A percentile compares a stretch with the other conserved stretches of the same genome.
These are phyloP conservation scores for Pseudomyrmex pallidus DNA, from an alignment of 1,140 invertebrate genomes.

Conservation along the genomic window DNA sequence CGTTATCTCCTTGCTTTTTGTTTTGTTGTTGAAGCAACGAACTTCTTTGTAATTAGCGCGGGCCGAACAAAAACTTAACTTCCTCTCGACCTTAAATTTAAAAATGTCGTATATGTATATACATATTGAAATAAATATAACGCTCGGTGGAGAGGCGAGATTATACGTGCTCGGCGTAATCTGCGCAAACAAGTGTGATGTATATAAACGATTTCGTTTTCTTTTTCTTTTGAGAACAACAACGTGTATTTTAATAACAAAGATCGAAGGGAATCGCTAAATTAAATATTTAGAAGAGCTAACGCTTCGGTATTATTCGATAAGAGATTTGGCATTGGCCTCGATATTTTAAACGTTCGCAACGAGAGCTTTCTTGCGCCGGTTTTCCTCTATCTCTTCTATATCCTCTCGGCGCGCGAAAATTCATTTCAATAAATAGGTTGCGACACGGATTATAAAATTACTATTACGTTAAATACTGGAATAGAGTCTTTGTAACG, in stretches of 20 bases:
- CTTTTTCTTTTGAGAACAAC: slow-evolving; percentile 53
- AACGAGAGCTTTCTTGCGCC: slow-evolving; percentile 60
- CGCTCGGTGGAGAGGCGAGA: slow-evolving; percentile 48
- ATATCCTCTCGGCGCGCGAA: slow-evolving; percentile 54
- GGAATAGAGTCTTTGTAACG: slow-evolving; percentile 72
- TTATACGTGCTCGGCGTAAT: slow-evolving; percentile 41
- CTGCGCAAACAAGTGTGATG: slow-evolving; percentile 49
- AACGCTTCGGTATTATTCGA: slow-evolving; percentile 57
- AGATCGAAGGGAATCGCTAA: slow-evolving; percentile 58
- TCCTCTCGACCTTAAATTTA: slow-evolving; percentile 30
- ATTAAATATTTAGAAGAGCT: slow-evolving; percentile 61
- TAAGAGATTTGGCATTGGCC: slow-evolving; percentile 59
- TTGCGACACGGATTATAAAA: slow-evolving; percentile 74
- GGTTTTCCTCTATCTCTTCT: slow-evolving; percentile 40
- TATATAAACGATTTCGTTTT: slow-evolving; percentile 52
- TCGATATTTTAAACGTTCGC: slow-evolving; percentile 57
- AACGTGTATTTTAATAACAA: slow-evolving; percentile 62
- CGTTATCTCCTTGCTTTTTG: slow-evolving; percentile 48
- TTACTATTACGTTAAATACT: slow-evolving; percentile 75
- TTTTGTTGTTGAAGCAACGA: slow-evolving; percentile 7
- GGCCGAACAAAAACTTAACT: slow-evolving; percentile 32
- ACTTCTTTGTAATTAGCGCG: slow-evolving; percentile 29
- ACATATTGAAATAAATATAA: slow-evolving; percentile 60
- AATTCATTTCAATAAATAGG: slow-evolving; percentile 68
- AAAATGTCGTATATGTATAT: not conserved